Evolutionary conservation across 2,113 vertebrate species (phyloP), one percentile per base, ranked within the genome.

Genomic region (Phycodurus eques): DNA sequence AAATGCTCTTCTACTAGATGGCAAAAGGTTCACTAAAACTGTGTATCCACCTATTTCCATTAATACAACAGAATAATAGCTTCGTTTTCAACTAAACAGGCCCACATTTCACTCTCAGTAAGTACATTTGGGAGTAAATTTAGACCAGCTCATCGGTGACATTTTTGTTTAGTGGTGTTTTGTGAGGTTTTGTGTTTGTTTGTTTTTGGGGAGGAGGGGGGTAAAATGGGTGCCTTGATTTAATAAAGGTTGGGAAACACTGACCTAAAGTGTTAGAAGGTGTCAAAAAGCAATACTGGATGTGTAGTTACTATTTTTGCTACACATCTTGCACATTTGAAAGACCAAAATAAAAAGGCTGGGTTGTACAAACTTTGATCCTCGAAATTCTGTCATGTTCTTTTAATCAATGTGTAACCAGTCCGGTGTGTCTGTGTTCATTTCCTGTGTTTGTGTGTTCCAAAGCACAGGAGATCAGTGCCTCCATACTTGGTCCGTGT

Each of bases 391-490:
- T 68, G 67, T 65, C 35, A 70, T 67, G 64, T 43, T 64, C 47
- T 65, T 60, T 47, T 67, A 73, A 74, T 76, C 68, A 70, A 63
- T 62, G 46, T 76, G 72, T 71, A 75, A 67, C 67, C 33, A 39
- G n/a, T 22, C 17, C 42, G 57, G 44, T 33, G 76, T 80, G 63
- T 80, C 81, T 74, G 51, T 83, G 75, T 79, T 78, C 82, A 64
- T 69, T 70, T 70, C 70, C 62, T 73, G 54, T 63, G 65, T 78
- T 59, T 75, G 68, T 71, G 68, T 81, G 74, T 78, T 67, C 62
- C 70, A 73, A 72, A 78, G 56, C 70, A 61, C 33, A 67, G 44
- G 72, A 85, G 67, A 84, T 84, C 77, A 83, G 53, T 73, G 64
- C 70, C 80, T 78, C 79, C 67, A 51, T 62, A 71, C 70, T 67